Base-by-base conservation (phyloP, 2,113 vertebrate species). In the Calidris pugnax region DNA sequence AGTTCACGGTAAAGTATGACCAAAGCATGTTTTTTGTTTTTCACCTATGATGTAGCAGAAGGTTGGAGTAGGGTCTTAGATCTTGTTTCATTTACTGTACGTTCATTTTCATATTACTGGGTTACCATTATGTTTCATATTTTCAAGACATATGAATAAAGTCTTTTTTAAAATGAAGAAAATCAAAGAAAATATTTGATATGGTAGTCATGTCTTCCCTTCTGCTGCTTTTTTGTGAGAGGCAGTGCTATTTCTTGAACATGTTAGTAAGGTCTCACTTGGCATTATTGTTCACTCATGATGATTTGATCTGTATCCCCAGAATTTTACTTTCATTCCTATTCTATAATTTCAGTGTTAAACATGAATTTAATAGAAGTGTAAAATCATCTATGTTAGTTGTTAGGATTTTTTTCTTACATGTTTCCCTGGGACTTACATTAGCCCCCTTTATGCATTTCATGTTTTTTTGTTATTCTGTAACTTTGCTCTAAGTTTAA, bases 341-440 rank as follows among this genome's bases (percentile, higher is more conserved):
- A 4, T 30, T 79, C 11, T 67, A 10, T 12, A 43, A 19, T 68
- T 76, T 60, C 75, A 71, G 5, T 82, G 56, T 43, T 48, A 48
- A 75, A 41, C 8, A 16, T 64, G 6, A 76, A 48, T 69, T 17
- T 69, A 53, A 22, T 48, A 75, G 17, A 80, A 81, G 43, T 87
- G 16, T 10, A 8, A 74, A 26, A 12, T 67, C 3, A 43, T 16
- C 4, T 64, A 1, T 20, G 22, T 51, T 45, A 63, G 3, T 10
- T 69, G 7, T 74, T 68, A 39, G 23, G 7, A 19, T 32, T 45
- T 53, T 74, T 68, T 56, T 33, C 19, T 71, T 73, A 3, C 59
- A n/a, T 8, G 1, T 63, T 92, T 77, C 16, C 6, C 4, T 47
- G 13, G 39, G 21, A 74, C 35, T 43, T 48, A 7, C 0, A 3